Percentiles rank a stretch among this genome's conserved stretches.
Conservation (phyloP, 2,888 invertebrate species). For the Halictus ligatus region DNA sequence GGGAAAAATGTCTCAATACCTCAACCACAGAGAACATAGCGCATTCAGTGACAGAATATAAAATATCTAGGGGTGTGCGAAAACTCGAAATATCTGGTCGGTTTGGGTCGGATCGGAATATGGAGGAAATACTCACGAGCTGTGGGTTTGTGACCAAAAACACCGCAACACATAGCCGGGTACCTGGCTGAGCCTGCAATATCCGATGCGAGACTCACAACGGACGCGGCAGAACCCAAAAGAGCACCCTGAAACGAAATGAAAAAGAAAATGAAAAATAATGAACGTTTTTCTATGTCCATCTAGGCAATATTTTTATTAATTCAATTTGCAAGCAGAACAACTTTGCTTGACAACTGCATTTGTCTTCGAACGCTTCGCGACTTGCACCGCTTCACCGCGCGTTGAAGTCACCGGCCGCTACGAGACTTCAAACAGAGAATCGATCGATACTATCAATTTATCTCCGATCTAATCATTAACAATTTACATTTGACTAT, state of each 20-base stretch:
- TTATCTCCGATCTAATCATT: background rate
- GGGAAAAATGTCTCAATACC: background rate
- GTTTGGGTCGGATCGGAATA: too few relatives aligned
- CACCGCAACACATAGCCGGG: slow-evolving; percentile 95
- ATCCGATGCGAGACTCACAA: slow-evolving; percentile 94
- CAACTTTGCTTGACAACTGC: background rate
- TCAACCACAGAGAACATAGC: background rate
- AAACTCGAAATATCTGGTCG: too few relatives aligned
- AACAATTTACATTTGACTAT: background rate
- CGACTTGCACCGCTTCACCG: background rate
- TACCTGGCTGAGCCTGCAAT: slow-evolving; percentile 95
- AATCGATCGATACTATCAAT: background rate
- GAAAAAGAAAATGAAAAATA: background rate
- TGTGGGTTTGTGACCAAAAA: slow-evolving; percentile 97
- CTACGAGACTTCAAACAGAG: background rate
- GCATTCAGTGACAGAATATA: background rate
- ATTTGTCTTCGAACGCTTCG: background rate
- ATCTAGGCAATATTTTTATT: background rate
- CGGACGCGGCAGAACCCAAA: slow-evolving; percentile 91
- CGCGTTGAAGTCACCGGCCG: background rate
- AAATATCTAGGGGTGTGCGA: background rate
- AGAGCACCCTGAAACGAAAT: slow-evolving; percentile 87
- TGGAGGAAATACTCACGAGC: slow-evolving; percentile 83
- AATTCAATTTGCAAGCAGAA: background rate
- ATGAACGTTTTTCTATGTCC: too few relatives aligned